These are phyloP conservation scores for Dreissena rostriformis DNA, from an alignment of 1,140 invertebrate genomes.

Conservation along the genomic window DNA sequence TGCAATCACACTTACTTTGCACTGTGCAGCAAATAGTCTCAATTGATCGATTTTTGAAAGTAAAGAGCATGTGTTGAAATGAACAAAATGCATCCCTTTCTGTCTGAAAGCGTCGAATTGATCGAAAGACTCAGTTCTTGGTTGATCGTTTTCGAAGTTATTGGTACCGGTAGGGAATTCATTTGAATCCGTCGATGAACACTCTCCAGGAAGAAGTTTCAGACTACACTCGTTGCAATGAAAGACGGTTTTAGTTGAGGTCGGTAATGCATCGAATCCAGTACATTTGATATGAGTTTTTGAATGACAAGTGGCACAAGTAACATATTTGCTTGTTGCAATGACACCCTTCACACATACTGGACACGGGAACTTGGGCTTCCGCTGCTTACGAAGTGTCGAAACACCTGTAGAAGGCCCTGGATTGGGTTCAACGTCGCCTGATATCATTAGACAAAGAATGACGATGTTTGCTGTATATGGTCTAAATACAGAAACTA, in stretches of 20 bases:
- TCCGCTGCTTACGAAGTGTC: no score
- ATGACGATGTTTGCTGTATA: no score
- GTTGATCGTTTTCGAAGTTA: background rate
- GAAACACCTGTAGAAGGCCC: no score
- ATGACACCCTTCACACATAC: conserved; percentile 29
- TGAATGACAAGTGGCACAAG: conserved; percentile 18
- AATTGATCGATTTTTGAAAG: conserved; percentile 12
- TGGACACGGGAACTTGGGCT: conserved; percentile 31
- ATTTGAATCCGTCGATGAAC: background rate
- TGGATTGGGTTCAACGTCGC: no score
- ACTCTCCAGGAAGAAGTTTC: background rate
- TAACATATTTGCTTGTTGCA: conserved; percentile 19
- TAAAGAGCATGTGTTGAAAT: conserved; percentile 16
- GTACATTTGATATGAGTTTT: conserved; percentile 46
- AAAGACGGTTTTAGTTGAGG: conserved; percentile 1
- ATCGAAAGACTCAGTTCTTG: background rate
- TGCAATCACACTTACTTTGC: background rate
- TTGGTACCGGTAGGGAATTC: background rate
- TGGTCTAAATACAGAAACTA: no score
- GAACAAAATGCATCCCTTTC: conserved; percentile 27
- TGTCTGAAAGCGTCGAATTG: conserved; percentile 24
- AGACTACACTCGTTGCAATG: conserved; percentile 3
- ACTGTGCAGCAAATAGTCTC: background rate
- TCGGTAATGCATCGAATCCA: background rate
- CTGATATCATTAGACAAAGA: no score